Conservation (phyloP, 2,113 vertebrate species). For the Chamaetylas fuelleborni region DNA sequence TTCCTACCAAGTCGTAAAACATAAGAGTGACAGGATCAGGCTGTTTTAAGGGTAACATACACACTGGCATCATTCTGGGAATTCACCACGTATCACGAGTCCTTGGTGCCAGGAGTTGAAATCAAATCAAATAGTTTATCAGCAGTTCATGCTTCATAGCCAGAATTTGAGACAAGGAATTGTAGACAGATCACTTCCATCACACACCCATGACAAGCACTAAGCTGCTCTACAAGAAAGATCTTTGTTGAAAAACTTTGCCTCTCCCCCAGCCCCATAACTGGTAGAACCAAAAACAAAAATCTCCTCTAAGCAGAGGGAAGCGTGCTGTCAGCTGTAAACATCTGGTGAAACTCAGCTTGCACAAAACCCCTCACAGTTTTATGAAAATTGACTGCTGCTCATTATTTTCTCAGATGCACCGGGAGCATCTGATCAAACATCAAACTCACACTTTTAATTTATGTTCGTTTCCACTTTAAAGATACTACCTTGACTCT, state of each 20-base stretch:
- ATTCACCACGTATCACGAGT: background rate
- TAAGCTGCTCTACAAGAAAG: background rate
- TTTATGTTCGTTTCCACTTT: background rate
- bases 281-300: constrained; percentile 23
- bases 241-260: constrained; percentile 3
- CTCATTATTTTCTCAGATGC: constrained; percentile 26
- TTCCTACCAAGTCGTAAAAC: background rate
- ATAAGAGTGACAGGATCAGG: background rate
- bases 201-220: constrained; percentile 16
- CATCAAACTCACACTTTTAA: constrained; percentile 2
- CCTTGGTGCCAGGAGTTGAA: background rate
- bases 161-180: background rate
- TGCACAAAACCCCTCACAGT: background rate
- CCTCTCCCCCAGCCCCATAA: background rate
- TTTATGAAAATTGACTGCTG: constrained; percentile 13
- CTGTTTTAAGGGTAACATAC: background rate
- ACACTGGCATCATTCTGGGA: background rate
- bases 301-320: background rate
- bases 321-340: constrained; percentile 35
- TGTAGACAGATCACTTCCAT: constrained; percentile 41
- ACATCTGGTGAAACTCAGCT: constrained; percentile 57
- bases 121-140: background rate
- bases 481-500: background rate
- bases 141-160: background rate
- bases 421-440: background rate